phyloP scores from a whole-genome alignment of 2,113 vertebrate species.

The Passer montanus region DNA sequence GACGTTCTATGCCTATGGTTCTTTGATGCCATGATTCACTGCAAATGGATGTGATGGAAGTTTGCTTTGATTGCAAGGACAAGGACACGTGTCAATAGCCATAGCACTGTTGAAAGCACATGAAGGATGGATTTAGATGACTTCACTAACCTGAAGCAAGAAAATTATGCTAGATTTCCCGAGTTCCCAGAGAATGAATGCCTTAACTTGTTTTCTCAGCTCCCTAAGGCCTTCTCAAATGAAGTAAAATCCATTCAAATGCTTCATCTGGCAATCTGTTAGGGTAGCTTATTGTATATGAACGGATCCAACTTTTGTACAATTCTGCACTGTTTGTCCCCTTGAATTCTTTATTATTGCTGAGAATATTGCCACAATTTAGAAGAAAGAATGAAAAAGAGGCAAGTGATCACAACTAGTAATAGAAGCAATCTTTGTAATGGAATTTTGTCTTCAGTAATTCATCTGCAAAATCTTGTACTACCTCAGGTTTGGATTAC shows the following conservation, averaged over 20 bases:
- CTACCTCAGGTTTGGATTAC: not conserved
- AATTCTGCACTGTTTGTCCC: not conserved
- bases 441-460: not conserved
- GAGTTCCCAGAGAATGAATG: not conserved
- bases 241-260: not conserved
- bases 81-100: not conserved
- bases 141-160: not conserved
- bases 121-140: not conserved
- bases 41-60: not conserved
- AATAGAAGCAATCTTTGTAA: not conserved
- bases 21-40: not conserved
- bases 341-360: not conserved
- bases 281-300: not conserved
- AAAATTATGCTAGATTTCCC: not conserved
- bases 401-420: not conserved
- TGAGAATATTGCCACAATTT: not conserved
- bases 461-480: not conserved
- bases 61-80: not conserved
- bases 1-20: fast-evolving
- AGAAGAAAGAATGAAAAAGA: not conserved
- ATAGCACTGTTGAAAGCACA: not conserved
- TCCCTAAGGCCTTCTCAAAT: not conserved
- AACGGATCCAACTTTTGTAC: not conserved
- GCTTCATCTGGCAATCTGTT: not conserved
- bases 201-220: not conserved